These are phyloP conservation scores for Limnodromus scolopaceus DNA, from an alignment of 2,797 vertebrate species.

Conservation along the genomic window DNA sequence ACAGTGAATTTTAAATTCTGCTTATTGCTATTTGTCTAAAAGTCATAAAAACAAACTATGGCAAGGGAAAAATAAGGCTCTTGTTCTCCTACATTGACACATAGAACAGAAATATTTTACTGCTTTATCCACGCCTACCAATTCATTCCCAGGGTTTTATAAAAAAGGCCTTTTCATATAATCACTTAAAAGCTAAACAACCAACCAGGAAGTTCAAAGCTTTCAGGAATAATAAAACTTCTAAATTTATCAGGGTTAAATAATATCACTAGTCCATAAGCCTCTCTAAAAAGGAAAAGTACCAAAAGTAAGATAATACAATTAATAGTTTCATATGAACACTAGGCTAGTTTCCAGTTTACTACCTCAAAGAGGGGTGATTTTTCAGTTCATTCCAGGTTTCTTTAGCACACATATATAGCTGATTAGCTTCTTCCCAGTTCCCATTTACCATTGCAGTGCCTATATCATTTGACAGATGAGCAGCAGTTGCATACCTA, in stretches of 20 bases:
- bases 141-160: not conserved
- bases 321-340: not conserved
- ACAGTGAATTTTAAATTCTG: not conserved
- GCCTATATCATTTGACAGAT: slow-evolving; percentile 85
- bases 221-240: not conserved
- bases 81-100: not conserved
- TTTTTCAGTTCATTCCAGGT: slow-evolving; percentile 82
- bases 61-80: not conserved
- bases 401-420: slow-evolving; percentile 82
- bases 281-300: not conserved
- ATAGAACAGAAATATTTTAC: not conserved
- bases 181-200: not conserved
- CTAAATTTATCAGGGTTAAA: not conserved
- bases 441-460: slow-evolving; percentile 85
- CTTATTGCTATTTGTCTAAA: not conserved
- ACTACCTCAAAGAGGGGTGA: slow-evolving; percentile 85
- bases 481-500: slow-evolving; percentile 87
- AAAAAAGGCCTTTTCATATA: not conserved
- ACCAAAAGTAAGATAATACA: not conserved
- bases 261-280: not conserved
- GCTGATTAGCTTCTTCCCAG: slow-evolving; percentile 87
- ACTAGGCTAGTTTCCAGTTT: not conserved
- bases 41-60: not conserved
- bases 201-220: not conserved
- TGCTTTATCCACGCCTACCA: not conserved